Percentiles rank a stretch among this genome's conserved stretches.
phyloP scores from a whole-genome alignment of 2,113 vertebrate genomes.

The Petrocephalus zakoni region DNA sequence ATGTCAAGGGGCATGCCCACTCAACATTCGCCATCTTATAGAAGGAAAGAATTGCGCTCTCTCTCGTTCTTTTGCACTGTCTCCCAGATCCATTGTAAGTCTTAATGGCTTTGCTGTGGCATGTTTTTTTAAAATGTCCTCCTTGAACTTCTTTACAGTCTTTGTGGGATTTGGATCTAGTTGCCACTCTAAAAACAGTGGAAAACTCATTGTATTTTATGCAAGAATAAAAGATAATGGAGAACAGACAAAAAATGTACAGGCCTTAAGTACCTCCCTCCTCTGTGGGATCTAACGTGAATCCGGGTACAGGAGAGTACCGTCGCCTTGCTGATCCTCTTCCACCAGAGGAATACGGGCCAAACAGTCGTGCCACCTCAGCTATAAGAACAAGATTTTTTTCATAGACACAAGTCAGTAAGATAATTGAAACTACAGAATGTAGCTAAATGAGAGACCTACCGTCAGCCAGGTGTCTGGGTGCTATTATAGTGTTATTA shows the following conservation, averaged over 20 bases:
- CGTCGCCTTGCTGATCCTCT: not conserved
- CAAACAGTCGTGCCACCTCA: not conserved
- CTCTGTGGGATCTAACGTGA: not conserved
- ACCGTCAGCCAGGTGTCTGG: no score
- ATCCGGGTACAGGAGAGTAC: not conserved
- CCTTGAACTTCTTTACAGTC: constrained; percentile 1
- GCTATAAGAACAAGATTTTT: not conserved
- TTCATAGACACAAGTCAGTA: not conserved
- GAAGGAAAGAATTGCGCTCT: constrained; percentile 4
- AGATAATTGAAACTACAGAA: no score
- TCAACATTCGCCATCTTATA: not conserved
- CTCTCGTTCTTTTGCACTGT: not conserved
- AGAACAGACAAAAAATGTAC: constrained; percentile 8
- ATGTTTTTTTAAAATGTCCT: constrained; percentile 6
- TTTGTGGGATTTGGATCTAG: constrained; percentile 5
- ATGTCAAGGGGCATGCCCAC: not conserved
- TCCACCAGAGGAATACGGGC: not conserved
- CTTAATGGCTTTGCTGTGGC: not conserved
- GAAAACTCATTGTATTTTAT: not conserved
- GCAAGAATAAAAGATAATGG: not conserved
- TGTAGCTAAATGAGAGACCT: no score
- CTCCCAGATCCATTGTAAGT: not conserved
- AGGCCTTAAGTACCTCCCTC: not conserved
- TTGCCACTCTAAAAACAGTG: constrained; percentile 10
- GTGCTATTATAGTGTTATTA: no score